Evolutionary conservation across 35 echinoderm and acorn worm genomes (phyloP).

Genomic region (Acanthaster planci): DNA sequence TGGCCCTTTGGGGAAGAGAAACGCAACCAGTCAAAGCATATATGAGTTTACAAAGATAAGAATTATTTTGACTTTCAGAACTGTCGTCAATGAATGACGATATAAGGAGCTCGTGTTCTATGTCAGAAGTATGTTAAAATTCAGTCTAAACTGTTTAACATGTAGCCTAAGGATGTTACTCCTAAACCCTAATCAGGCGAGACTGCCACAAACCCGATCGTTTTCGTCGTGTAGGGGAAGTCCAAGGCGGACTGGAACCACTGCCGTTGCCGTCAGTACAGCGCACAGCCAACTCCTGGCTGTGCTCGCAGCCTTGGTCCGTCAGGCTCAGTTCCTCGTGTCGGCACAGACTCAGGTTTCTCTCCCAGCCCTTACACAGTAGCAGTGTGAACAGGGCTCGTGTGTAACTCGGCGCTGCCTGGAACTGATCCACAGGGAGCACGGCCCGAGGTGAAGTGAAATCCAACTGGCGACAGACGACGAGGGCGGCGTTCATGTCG

Average conservation of each 20-base stretch:
- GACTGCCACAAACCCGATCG: background rate
- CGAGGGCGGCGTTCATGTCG: background rate
- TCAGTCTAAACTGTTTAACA: too few relatives aligned
- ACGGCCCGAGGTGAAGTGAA: background rate
- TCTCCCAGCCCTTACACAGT: background rate
- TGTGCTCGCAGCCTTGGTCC: background rate
- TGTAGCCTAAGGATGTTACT: too few relatives aligned
- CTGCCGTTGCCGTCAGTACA: background rate
- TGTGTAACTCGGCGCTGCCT: background rate
- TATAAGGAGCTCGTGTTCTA: too few relatives aligned
- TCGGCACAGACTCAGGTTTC: constrained; percentile 1
- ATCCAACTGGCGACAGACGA: constrained; percentile 7
- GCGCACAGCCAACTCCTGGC: background rate
- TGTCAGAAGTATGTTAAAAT: too few relatives aligned
- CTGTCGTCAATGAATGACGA: too few relatives aligned
- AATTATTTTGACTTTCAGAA: too few relatives aligned
- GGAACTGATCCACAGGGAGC: background rate
- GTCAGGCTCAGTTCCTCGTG: background rate
- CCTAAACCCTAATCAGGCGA: too few relatives aligned
- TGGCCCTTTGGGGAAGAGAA: background rate
- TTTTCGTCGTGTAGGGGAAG: background rate
- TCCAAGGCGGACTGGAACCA: background rate
- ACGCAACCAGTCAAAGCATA: background rate
- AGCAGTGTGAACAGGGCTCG: background rate
- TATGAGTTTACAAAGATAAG: background rate